Evolutionary conservation across 1,140 invertebrate species (phyloP).

Genomic region (Musca vetustissima): DNA sequence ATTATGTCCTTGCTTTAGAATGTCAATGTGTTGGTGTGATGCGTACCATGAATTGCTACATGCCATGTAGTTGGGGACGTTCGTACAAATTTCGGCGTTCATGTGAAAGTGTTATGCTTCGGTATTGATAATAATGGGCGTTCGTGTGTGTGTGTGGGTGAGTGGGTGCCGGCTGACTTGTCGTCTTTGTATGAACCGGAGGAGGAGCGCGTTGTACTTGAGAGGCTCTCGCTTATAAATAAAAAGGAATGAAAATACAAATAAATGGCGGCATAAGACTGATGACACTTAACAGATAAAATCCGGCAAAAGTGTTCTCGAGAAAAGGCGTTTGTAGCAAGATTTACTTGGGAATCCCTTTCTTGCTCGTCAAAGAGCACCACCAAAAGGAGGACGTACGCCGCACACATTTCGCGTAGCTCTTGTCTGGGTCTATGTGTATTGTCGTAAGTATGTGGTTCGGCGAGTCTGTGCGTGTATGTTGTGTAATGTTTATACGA

Average conservation of each 20-base stretch:
- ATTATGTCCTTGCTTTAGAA: constrained; percentile 3
- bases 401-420: not conserved
- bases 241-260: constrained; percentile 11
- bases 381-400: not conserved
- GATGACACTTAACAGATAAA: constrained; percentile 24
- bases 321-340: constrained; percentile 18
- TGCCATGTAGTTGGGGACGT: too few relatives aligned
- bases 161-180: too few relatives aligned
- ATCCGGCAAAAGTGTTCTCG: constrained; percentile 16
- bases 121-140: not conserved
- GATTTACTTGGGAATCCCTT: constrained; percentile 17
- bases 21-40: too few relatives aligned
- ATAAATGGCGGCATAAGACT: constrained; percentile 23
- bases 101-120: constrained; percentile 8
- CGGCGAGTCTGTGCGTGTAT: not conserved
- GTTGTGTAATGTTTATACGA: not conserved
- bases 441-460: not conserved
- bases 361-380: not conserved
- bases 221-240: not conserved
- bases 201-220: too few relatives aligned
- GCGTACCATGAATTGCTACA: too few relatives aligned
- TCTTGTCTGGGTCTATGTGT: not conserved
- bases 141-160: not conserved
- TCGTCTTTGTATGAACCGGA: too few relatives aligned
- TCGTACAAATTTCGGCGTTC: too few relatives aligned